Base-by-base conservation (phyloP, 2,797 vertebrate species). In the Hippocampus kuda region DNA sequence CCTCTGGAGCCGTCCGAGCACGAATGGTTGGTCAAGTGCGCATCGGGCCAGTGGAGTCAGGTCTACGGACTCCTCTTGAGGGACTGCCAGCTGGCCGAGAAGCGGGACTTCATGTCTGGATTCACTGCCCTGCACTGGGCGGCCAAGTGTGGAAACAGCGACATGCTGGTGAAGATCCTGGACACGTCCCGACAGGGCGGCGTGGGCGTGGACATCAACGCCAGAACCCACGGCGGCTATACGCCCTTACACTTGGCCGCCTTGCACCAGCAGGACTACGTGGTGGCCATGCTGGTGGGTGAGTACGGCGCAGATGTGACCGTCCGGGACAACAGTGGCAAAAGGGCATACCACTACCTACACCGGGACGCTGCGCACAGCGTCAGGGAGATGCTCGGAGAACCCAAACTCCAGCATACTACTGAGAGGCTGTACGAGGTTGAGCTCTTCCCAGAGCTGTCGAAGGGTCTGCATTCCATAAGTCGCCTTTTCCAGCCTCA, bases 91-190 rank as follows among this genome's bases (percentile, higher is more conserved):
- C 87, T 98, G 81, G 94, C 92, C 0, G 87, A 91, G 68, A 97
- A 94, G 74, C 92, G 85, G 68, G 95, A 98, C 84, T 97, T 98
- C 88, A 92, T 93, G 74, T 95, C 93, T 0, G 96, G 96, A 26
- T 97, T 95, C 90, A 98, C 95, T 0, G 94, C 92, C 3, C 82
- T 98, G 49, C 97, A 99, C 76, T 98, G 96, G 97, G 95, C 93
- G 0, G 94, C 92, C 71, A 98, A 99, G 79, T 90, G 81, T 0
- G 96, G 96, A 1, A 92, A 94, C 87, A 79, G 78, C 0, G 86
- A 93, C 0, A 96, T 95, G 91, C 85, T 94, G 46, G 73, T 77
- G 1, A 92, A 86, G 54, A 88, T 98, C 41, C 88, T 96, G 6
- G 85, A 92, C 1, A 65, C 87, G 0, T 90, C 93, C 0, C 85